These are phyloP conservation scores for Dendrolimus kikuchii DNA, from an alignment of 1,140 invertebrate species.

Conservation along the genomic window DNA sequence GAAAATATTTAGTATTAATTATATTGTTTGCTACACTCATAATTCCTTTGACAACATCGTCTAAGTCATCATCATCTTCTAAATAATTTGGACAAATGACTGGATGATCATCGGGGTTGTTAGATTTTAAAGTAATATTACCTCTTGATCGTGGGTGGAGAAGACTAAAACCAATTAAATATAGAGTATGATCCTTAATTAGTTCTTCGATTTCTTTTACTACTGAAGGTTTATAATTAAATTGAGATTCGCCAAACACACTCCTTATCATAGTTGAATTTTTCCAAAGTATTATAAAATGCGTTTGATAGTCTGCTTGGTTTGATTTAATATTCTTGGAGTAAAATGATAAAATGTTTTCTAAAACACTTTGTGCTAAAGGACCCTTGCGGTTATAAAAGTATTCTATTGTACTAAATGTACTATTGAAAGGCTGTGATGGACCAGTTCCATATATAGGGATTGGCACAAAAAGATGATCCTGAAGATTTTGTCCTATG, in stretches of 20 bases:
- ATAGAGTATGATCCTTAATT: conserved; percentile 50
- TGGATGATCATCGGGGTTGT: conserved; percentile 73
- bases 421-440: conserved; percentile 10
- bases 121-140: conserved; percentile 50
- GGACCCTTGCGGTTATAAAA: conserved; percentile 38
- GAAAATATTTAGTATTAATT: conserved; percentile 56
- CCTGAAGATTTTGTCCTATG: conserved; percentile 82
- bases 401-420: conserved; percentile 37
- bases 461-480: conserved; percentile 61
- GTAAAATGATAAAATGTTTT: background rate
- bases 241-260: conserved; percentile 16
- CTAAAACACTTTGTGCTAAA: conserved; percentile 22
- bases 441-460: conserved; percentile 33
- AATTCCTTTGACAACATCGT: conserved; percentile 75
- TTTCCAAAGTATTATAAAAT: conserved; percentile 25
- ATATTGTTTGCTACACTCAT: conserved; percentile 39
- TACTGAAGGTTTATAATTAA: conserved; percentile 35
- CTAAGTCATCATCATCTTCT: conserved; percentile 78
- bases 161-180: conserved; percentile 48
- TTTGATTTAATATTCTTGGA: no score
- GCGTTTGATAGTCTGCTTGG: conserved; percentile 18
- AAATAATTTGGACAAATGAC: conserved; percentile 88
- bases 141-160: conserved; percentile 71
- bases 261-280: conserved; percentile 20
- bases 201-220: conserved; percentile 44